Conservation (phyloP, 2,797 vertebrate species). For the Acanthiza pusilla region DNA sequence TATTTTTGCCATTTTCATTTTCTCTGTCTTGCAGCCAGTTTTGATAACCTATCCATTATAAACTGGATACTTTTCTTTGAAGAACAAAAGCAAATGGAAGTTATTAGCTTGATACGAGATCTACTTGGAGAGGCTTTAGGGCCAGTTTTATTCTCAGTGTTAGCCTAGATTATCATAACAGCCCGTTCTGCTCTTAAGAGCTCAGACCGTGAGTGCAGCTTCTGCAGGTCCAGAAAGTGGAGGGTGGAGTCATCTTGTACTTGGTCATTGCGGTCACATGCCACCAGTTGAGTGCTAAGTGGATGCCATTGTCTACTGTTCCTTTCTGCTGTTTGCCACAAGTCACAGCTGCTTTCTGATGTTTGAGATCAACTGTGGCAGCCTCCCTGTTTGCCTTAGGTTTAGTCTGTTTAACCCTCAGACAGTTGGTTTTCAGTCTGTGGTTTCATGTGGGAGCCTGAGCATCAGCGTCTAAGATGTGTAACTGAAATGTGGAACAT, state of each 20-base stretch:
- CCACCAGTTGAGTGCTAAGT: background rate
- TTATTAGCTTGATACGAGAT: background rate
- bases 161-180: background rate
- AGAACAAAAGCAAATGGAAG: background rate
- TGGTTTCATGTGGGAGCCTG: background rate
- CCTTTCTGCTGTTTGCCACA: background rate
- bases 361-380: background rate
- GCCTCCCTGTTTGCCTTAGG: background rate
- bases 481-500: background rate
- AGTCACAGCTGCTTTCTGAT: background rate
- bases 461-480: background rate
- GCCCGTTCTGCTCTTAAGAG: background rate
- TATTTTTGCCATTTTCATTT: background rate
- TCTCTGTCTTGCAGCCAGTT: background rate
- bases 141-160: background rate
- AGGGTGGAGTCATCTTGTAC: background rate
- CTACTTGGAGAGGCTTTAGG: background rate
- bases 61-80: background rate
- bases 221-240: background rate
- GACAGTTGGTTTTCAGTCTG: background rate
- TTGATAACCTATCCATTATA: background rate
- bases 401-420: background rate
- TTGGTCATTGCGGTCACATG: fast-evolving
- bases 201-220: background rate
- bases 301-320: background rate